These are phyloP conservation scores for Mesochorus sp. DNA, from an alignment of 2,888 invertebrate species.

Conservation along the genomic window DNA sequence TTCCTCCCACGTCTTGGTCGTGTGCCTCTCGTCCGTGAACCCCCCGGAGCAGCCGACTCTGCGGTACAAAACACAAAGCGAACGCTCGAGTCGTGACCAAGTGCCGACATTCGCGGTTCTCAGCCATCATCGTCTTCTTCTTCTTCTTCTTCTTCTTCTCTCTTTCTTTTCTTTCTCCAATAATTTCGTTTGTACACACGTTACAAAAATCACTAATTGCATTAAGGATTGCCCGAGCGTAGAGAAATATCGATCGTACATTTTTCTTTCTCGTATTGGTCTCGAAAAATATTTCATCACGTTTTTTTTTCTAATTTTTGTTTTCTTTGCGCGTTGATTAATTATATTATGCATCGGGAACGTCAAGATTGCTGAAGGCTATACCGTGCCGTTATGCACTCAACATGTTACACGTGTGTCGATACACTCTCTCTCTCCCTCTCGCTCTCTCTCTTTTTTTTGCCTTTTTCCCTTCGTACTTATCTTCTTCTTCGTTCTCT, in stretches of 20 bases:
- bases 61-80: background rate
- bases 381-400: slow-evolving; percentile 41
- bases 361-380: slow-evolving; percentile 38
- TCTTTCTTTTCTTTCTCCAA: background rate
- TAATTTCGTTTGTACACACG: background rate
- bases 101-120: slow-evolving; percentile 13
- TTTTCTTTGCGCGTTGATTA: slow-evolving; percentile 41
- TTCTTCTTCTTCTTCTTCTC: background rate
- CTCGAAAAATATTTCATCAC: slow-evolving; percentile 20
- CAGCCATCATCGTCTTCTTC: background rate
- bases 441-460: slow-evolving; percentile 28
- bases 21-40: no score
- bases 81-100: no score
- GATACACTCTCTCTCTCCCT: slow-evolving; percentile 22
- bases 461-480: slow-evolving; percentile 31
- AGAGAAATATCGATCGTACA: background rate
- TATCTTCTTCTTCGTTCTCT: slow-evolving; percentile 40
- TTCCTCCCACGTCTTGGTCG: no score
- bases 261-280: slow-evolving; percentile 32
- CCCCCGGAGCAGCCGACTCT: background rate
- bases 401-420: slow-evolving; percentile 47
- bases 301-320: background rate
- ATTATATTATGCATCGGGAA: slow-evolving; percentile 50
- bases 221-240: no score
- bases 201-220: background rate